A percentile compares a stretch with the other conserved stretches of the same genome.
Conservation (phyloP, 2,797 vertebrate genomes). For the Semotilus atromaculatus region DNA sequence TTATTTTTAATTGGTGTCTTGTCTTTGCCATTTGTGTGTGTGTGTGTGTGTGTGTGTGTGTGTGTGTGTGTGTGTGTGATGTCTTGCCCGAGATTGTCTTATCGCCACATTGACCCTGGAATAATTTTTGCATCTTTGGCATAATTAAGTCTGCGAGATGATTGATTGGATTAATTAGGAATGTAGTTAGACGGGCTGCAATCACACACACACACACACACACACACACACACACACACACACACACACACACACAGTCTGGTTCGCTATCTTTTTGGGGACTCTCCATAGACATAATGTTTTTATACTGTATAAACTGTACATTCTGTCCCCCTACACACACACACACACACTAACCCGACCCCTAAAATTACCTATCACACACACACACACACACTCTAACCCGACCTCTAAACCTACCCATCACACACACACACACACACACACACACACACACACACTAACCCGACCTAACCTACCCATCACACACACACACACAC, state of each 20-base stretch:
- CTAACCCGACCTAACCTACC: no score
- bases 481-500: no score
- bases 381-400: no score
- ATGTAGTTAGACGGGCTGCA: neutral
- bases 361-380: no score
- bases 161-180: slow-evolving; percentile 54
- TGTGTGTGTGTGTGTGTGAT: slow-evolving; percentile 3
- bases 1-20: slow-evolving; percentile 51
- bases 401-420: no score
- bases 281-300: no score
- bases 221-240: neutral
- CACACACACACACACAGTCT: neutral
- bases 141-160: slow-evolving; percentile 57
- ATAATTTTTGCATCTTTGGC: slow-evolving; percentile 59
- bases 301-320: no score
- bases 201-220: neutral
- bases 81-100: neutral
- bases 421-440: no score
- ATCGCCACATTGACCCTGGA: slow-evolving; percentile 48
- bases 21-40: slow-evolving; percentile 29
- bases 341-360: no score
- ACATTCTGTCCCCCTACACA: no score
- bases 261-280: no score
- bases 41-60: neutral
- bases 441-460: no score